Base-by-base conservation (phyloP, 2,888 invertebrate genomes). In the Lithophane ornitopus region DNA sequence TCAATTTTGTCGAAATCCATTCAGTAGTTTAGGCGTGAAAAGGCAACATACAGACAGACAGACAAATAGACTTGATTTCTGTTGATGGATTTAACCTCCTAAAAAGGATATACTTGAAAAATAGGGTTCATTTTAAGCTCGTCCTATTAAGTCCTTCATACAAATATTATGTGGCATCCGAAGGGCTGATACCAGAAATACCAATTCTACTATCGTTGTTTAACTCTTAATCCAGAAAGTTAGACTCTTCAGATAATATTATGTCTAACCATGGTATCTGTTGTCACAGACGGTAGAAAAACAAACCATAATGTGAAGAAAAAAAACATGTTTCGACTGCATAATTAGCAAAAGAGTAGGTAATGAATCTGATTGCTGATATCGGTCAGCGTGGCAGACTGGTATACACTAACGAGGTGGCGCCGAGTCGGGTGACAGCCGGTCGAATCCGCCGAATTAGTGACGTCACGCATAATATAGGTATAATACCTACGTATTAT, bases 381-480 rank as follows among this genome's bases (percentile, higher is more conserved):
- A 77, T 49, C 68, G 44, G 56, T 58, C 34, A 67, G 39, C 52
- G 28, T 14, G 56, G 11, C 49, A 49, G 52, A 46, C 65, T 46
- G 26, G 67, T 58, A 52, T 6, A 34, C 34, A 34, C 49, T 77
- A 78, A 77, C n/a, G 34, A 77, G 49, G 14, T 39, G 82, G 68
- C 56, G 49, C 46, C 76, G 61, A 39, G 75, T 61, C 44, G 22
- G 12, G 34, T 34, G 68, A 62, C 77, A 67, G 76, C 41, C 66
- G 62, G 59, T 19, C 26, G 56, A 39, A 67, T 76, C 54, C 56
- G 26, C 22, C 26, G 41, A 67, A 56, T 56, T 67, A 62, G 41
- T 78, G 78, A 78, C 82, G 78, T 78, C 82, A 76, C 46, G 16
- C 54, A 14, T 52, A 34, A n/a, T 3, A n/a, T 56, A 74, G 26